Conservation (phyloP, 1,140 invertebrate species). For the Lethrus apterus region DNA sequence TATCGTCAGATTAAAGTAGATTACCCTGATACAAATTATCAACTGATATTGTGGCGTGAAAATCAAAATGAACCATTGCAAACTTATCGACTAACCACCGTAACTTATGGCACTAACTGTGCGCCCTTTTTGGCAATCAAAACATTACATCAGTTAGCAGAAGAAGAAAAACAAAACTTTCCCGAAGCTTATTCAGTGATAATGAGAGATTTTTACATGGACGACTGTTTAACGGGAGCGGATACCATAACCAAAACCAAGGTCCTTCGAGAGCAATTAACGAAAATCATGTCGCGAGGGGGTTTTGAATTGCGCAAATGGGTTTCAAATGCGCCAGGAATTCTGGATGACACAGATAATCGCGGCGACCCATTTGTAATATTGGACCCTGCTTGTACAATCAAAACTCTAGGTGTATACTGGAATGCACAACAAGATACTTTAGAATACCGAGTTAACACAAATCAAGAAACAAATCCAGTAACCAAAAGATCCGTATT, state of each 20-base stretch:
- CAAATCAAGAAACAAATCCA: background rate
- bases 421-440: background rate
- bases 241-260: background rate
- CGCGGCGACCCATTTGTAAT: background rate
- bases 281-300: background rate
- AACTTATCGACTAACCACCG: constrained; percentile 23
- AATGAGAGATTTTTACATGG: constrained; percentile 25
- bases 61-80: constrained; percentile 7
- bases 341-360: background rate
- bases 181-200: constrained; percentile 14
- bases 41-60: constrained; percentile 6
- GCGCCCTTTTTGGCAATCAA: constrained; percentile 29
- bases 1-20: background rate
- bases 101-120: constrained; percentile 30
- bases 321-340: background rate
- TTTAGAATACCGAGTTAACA: background rate
- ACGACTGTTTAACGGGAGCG: constrained; percentile 1
- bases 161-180: constrained; percentile 17
- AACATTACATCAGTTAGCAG: constrained; percentile 24
- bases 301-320: background rate
- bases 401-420: background rate
- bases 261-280: background rate
- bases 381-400: background rate
- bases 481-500: background rate
- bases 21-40: background rate